Evolutionary conservation across 2,113 vertebrate species (phyloP).

Genomic region (Atherinomorus stipes): DNA sequence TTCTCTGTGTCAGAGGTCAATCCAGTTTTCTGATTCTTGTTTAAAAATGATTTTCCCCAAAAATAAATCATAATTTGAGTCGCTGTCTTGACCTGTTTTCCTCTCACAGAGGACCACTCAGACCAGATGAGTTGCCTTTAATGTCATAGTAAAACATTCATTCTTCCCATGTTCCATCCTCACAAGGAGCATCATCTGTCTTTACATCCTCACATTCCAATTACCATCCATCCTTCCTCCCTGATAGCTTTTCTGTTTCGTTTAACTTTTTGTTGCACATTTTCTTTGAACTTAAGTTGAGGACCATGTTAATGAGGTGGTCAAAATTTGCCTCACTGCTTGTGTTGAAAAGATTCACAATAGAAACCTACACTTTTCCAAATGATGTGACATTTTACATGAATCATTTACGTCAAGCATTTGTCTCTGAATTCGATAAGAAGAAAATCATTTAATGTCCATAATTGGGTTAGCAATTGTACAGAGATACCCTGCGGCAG

Average conservation of each 20-base stretch:
- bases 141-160: conserved; percentile 22
- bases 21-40: neutral
- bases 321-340: neutral
- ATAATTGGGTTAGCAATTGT: neutral
- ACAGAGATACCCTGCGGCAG: neutral
- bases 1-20: conserved; percentile 31
- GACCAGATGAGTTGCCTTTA: neutral
- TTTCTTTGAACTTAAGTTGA: neutral
- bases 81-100: conserved; percentile 23
- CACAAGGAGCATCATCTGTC: conserved; percentile 50
- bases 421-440: neutral
- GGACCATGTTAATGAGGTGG: neutral
- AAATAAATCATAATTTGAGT: neutral
- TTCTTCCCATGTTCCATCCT: conserved; percentile 38
- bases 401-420: neutral
- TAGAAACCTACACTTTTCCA: neutral
- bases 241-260: conserved; percentile 8
- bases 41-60: neutral
- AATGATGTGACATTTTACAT: neutral
- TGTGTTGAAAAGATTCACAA: neutral
- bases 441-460: no score
- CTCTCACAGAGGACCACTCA: conserved; percentile 22
- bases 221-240: conserved; percentile 17
- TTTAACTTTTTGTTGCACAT: neutral
- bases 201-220: conserved; percentile 33